Conservation (phyloP, 2,113 vertebrate genomes). For the Jaculus jaculus region DNA sequence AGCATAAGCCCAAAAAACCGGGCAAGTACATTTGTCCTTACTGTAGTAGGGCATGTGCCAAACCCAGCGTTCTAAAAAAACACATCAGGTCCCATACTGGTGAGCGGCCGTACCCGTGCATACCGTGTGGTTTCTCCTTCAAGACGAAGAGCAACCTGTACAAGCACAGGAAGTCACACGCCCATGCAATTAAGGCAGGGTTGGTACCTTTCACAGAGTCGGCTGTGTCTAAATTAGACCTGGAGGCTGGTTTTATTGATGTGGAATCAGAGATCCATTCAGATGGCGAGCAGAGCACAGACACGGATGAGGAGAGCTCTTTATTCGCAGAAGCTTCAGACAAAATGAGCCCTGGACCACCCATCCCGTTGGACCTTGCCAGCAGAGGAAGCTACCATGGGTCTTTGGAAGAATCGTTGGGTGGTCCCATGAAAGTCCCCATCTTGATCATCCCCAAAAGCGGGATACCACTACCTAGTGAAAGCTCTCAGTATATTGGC, state of each 20-base stretch:
- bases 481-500: constrained; percentile 88
- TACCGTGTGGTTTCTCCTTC: constrained; percentile 98
- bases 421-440: constrained; percentile 96
- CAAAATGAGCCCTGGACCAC: constrained; percentile 89
- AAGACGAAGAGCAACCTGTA: constrained; percentile 99
- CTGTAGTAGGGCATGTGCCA: constrained; percentile 97
- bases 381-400: constrained; percentile 85
- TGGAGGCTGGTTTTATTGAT: constrained; percentile 91
- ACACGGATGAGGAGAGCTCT: constrained; percentile 95
- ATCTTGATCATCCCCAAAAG: constrained; percentile 96
- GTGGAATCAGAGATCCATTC: constrained; percentile 96
- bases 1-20: constrained; percentile 98
- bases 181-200: constrained; percentile 99
- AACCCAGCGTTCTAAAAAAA: constrained; percentile 99
- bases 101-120: constrained; percentile 96
- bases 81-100: constrained; percentile 99
- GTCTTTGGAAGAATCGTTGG: constrained; percentile 90
- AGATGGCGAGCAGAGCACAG: constrained; percentile 97
- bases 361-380: constrained; percentile 89
- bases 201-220: constrained; percentile 96
- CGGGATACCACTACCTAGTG: constrained; percentile 89
- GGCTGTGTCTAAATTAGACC: constrained; percentile 90
- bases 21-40: constrained; percentile 99
- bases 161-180: constrained; percentile 99
- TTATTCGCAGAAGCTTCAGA: constrained; percentile 88